Evolutionary conservation across 2,797 vertebrate species (phyloP).

Genomic region (Heteromormyrus szaboi): DNA sequence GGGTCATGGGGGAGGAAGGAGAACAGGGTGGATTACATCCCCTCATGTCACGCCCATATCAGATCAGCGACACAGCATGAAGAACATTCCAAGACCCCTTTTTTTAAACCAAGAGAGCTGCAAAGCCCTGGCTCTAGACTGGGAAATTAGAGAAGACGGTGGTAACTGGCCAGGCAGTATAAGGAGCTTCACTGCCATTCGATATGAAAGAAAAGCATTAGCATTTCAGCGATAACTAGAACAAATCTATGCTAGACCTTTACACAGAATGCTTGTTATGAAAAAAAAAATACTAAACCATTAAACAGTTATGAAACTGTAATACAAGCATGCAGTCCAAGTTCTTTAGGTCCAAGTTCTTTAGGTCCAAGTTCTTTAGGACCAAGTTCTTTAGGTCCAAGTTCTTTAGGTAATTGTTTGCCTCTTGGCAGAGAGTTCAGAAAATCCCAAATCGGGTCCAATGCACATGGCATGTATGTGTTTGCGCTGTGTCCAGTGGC

Average conservation of each 20-base stretch:
- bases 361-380: background rate
- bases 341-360: background rate
- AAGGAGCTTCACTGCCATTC: background rate
- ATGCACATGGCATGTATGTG: background rate
- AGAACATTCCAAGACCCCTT: background rate
- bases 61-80: background rate
- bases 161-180: background rate
- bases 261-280: background rate
- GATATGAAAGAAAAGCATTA: background rate
- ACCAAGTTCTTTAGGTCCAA: background rate
- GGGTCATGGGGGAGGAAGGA: background rate
- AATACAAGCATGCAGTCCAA: background rate
- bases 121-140: background rate
- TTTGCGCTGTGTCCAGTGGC: background rate
- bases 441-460: background rate
- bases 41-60: background rate
- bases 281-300: background rate
- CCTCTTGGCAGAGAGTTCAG: background rate
- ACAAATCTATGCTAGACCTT: background rate
- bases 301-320: background rate
- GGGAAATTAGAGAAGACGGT: background rate
- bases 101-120: background rate
- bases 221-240: background rate
- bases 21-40: slow-evolving; percentile 1
- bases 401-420: background rate